These are phyloP conservation scores for Drosophila watanabei DNA, from an alignment of 1,140 invertebrate genomes.

Conservation along the genomic window DNA sequence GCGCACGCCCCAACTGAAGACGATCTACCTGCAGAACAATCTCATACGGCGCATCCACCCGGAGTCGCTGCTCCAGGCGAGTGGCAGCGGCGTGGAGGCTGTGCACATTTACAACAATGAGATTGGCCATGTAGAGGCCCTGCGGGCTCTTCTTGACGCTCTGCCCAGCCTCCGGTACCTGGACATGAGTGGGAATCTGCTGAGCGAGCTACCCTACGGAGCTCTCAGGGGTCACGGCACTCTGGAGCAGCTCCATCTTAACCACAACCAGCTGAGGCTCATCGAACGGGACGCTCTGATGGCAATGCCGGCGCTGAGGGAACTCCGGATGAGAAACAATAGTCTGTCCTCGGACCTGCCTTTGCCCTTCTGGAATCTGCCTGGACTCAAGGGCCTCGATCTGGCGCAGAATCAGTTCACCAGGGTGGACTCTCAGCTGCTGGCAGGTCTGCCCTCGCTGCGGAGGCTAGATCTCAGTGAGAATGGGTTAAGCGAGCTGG, in stretches of 20 bases:
- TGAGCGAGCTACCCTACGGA: slow-evolving; percentile 91
- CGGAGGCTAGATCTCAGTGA: slow-evolving; percentile 92
- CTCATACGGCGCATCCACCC: slow-evolving; percentile 91
- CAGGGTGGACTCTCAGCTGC: slow-evolving; percentile 89
- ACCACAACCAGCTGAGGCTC: slow-evolving; percentile 91
- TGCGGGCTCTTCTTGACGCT: slow-evolving; percentile 90
- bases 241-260: slow-evolving; percentile 92
- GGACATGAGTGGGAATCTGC: slow-evolving; percentile 91
- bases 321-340: slow-evolving; percentile 92
- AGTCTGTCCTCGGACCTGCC: slow-evolving; percentile 89
- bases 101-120: slow-evolving; percentile 91
- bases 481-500: slow-evolving; percentile 90
- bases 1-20: slow-evolving; percentile 90
- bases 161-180: slow-evolving; percentile 91
- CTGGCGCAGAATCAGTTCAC: slow-evolving; percentile 92
- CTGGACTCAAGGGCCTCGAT: slow-evolving; percentile 93
- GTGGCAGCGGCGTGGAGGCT: slow-evolving; percentile 90
- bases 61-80: slow-evolving; percentile 91
- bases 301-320: slow-evolving; percentile 92
- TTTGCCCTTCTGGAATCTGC: slow-evolving; percentile 92
- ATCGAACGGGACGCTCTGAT: slow-evolving; percentile 92
- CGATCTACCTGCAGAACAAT: slow-evolving; percentile 92
- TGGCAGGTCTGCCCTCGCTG: slow-evolving; percentile 91
- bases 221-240: slow-evolving; percentile 91
- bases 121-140: slow-evolving; percentile 90